These are phyloP conservation scores for Neoarius graeffei DNA, from an alignment of 2,113 vertebrate genomes.

Conservation along the genomic window DNA sequence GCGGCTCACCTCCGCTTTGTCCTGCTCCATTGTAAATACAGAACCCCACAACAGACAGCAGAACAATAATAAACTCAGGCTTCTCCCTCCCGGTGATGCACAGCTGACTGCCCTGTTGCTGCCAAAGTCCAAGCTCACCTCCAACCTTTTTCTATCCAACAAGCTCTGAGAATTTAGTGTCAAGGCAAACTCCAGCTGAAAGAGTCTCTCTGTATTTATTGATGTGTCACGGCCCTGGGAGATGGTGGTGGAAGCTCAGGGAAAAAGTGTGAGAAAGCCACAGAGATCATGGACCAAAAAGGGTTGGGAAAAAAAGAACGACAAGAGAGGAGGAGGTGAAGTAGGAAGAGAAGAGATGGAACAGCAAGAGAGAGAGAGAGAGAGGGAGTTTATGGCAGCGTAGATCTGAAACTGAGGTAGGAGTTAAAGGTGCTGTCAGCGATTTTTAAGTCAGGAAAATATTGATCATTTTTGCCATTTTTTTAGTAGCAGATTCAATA, in stretches of 20 bases:
- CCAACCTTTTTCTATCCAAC: background rate
- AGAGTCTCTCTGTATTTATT: slow-evolving; percentile 41
- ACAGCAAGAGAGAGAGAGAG: background rate
- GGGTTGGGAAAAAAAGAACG: background rate
- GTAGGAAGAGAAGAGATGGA: background rate
- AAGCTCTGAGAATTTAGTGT: slow-evolving; percentile 17
- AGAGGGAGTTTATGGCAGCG: background rate
- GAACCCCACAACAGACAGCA: slow-evolving; percentile 4
- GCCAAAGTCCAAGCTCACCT: background rate
- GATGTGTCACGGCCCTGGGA: slow-evolving; percentile 31
- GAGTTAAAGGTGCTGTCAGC: background rate
- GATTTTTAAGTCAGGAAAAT: background rate
- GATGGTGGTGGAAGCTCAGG: slow-evolving; percentile 31
- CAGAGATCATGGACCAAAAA: slow-evolving; percentile 6
- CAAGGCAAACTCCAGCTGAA: slow-evolving; percentile 14
- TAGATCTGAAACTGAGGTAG: background rate
- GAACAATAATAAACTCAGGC: slow-evolving; percentile 23
- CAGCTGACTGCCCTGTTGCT: slow-evolving; percentile 1
- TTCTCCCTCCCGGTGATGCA: background rate
- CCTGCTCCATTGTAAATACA: slow-evolving; percentile 16
- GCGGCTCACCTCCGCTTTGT: slow-evolving; percentile 16
- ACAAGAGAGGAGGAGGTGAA: background rate
- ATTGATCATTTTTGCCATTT: background rate
- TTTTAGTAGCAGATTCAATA: background rate
- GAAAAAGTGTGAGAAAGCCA: slow-evolving; percentile 17